These are phyloP conservation scores for Nothocercus julius DNA, from an alignment of 2,113 vertebrate genomes.

Conservation along the genomic window DNA sequence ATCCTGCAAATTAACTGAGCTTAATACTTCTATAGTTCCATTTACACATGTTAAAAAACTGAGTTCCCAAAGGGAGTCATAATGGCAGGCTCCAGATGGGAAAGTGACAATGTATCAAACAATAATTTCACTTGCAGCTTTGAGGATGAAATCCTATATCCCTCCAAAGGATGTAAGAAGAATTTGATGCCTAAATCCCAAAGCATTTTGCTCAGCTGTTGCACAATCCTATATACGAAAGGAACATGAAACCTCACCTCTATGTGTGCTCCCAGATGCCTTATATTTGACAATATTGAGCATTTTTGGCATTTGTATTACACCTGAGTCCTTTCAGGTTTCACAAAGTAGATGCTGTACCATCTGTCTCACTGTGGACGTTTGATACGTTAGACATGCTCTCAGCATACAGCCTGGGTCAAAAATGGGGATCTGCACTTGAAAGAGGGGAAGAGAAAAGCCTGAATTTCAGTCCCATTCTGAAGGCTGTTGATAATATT, in stretches of 20 bases:
- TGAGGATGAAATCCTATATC: constrained; percentile 39
- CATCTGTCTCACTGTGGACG: constrained; percentile 20
- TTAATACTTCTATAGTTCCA: constrained; percentile 15
- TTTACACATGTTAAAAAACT: not conserved
- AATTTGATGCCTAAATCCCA: constrained; percentile 31
- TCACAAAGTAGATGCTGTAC: constrained; percentile 26
- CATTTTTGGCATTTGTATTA: constrained; percentile 50
- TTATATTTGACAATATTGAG: not conserved
- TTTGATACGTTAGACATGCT: constrained; percentile 5
- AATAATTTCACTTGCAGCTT: not conserved
- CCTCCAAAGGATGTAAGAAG: not conserved
- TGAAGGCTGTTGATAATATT: not conserved
- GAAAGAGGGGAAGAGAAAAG: not conserved
- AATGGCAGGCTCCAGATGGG: constrained; percentile 55
- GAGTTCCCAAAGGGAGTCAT: not conserved
- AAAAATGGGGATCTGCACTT: not conserved
- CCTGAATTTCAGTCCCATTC: not conserved
- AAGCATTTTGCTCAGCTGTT: constrained; percentile 42
- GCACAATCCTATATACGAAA: not conserved
- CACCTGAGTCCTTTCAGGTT: constrained; percentile 58
- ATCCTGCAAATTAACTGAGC: constrained; percentile 44
- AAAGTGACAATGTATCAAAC: constrained; percentile 26
- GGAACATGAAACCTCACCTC: constrained; percentile 32
- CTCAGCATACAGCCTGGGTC: not conserved
- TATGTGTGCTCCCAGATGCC: constrained; percentile 24